A percentile compares a stretch with the other conserved stretches of the same genome.
Evolutionary conservation across 2,113 vertebrate species (phyloP).

Genomic region (Orientallactaga bullata): DNA sequence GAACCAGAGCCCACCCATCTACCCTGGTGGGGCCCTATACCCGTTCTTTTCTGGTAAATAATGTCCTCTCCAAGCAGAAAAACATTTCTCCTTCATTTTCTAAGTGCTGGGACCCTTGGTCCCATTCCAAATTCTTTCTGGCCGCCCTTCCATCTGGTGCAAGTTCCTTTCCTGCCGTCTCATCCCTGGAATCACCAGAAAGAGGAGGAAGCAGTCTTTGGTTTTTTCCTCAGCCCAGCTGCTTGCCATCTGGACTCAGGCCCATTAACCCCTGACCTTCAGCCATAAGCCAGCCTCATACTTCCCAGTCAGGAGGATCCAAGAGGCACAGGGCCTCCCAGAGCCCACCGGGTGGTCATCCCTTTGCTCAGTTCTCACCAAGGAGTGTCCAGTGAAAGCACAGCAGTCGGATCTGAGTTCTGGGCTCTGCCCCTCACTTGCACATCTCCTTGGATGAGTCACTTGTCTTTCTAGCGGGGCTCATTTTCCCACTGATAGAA

Average conservation of each 20-base stretch:
- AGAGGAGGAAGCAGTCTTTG: neutral
- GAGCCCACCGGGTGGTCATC: neutral
- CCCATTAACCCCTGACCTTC: conserved; percentile 59
- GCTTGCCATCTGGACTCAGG: conserved; percentile 66
- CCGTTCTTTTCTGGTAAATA: conserved; percentile 48
- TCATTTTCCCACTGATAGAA: neutral
- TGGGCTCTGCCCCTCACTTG: neutral
- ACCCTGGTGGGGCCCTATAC: conserved; percentile 10
- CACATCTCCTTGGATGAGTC: neutral
- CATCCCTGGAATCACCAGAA: conserved; percentile 60
- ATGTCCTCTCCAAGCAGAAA: neutral
- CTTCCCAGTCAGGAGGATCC: neutral
- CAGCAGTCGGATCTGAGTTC: neutral
- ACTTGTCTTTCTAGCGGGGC: neutral
- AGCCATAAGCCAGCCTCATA: neutral
- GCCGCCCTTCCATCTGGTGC: conserved; percentile 64
- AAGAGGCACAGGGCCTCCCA: neutral
- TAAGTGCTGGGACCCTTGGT: conserved; percentile 56
- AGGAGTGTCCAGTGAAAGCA: neutral
- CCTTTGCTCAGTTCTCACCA: neutral
- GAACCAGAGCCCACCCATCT: conserved; percentile 55
- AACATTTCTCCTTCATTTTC: conserved; percentile 43
- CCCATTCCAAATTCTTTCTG: conserved; percentile 72
- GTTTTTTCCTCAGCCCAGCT: conserved; percentile 59
- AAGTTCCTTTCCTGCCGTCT: conserved; percentile 62